These are phyloP conservation scores for Nibea coibor DNA, from an alignment of 2,113 vertebrate species.

Conservation along the genomic window DNA sequence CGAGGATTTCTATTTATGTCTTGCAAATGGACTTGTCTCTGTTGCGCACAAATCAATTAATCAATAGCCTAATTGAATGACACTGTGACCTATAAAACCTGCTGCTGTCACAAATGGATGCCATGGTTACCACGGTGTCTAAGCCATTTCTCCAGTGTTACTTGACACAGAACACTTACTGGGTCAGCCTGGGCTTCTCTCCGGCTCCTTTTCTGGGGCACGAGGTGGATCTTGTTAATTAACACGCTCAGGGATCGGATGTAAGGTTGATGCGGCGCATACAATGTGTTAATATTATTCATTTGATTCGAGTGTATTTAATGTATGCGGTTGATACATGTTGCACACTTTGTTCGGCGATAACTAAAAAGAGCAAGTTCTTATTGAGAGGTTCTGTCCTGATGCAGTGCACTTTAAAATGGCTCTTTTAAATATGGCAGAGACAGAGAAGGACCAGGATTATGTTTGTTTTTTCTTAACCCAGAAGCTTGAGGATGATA, in stretches of 20 bases:
- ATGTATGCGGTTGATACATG: too few relatives aligned
- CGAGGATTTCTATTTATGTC: background rate
- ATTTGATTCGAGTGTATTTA: too few relatives aligned
- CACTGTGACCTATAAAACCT: slow-evolving; percentile 8
- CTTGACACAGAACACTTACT: background rate
- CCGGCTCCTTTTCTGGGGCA: background rate
- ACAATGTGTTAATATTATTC: too few relatives aligned
- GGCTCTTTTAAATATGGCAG: background rate
- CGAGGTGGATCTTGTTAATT: background rate
- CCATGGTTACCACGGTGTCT: background rate
- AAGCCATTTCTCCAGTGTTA: background rate
- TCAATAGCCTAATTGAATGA: slow-evolving; percentile 31
- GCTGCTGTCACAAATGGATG: slow-evolving; percentile 2
- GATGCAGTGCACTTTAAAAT: background rate
- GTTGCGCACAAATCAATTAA: slow-evolving; percentile 1
- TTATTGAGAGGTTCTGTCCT: background rate
- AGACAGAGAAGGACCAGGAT: background rate
- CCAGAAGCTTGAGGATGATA: background rate
- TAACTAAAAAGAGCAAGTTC: too few relatives aligned
- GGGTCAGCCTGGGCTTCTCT: background rate
- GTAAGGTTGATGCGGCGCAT: background rate
- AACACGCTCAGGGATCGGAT: background rate
- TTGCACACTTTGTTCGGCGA: too few relatives aligned
- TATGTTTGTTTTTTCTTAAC: background rate
- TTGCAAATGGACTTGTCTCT: slow-evolving; percentile 1